Percentiles rank a stretch among this genome's conserved stretches.
phyloP scores from a whole-genome alignment of 2,797 vertebrate genomes.

The Arctocebus calabarensis region DNA sequence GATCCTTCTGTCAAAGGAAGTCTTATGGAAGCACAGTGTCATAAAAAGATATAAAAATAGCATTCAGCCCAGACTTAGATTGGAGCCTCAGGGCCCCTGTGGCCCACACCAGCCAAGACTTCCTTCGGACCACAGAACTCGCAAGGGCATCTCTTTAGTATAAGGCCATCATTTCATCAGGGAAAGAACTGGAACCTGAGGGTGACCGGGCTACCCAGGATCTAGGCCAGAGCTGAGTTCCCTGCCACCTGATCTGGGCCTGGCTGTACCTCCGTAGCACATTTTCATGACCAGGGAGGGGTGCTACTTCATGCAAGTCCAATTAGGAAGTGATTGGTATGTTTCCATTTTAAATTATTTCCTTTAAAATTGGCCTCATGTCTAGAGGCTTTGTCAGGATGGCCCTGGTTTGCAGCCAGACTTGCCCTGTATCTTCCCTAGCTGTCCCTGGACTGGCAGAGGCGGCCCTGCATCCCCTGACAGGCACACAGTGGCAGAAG shows the following conservation, averaged over 20 bases:
- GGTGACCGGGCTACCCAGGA: fast-evolving
- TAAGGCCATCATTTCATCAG: neutral
- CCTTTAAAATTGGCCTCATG: neutral
- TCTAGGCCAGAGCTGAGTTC: too few species aligned
- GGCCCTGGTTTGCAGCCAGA: neutral
- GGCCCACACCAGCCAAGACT: fast-evolving
- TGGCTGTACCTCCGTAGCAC: fast-evolving
- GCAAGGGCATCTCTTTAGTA: neutral
- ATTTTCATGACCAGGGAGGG: neutral
- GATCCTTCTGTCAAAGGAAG: neutral
- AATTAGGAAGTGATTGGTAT: fast-evolving
- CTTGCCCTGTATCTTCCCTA: neutral
- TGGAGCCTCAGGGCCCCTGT: too few species aligned
- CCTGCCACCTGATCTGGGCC: fast-evolving
- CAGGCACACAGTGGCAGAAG: neutral
- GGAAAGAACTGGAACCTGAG: neutral
- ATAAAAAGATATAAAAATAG: neutral
- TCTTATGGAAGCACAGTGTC: neutral
- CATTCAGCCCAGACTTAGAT: too few species aligned
- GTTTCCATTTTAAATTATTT: too few species aligned
- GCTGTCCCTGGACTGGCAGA: neutral
- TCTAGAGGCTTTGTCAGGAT: neutral
- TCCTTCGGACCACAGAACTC: fast-evolving
- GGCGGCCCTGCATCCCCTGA: fast-evolving
- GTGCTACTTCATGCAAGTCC: fast-evolving